Evolutionary conservation across 2,888 invertebrate species (phyloP).

Genomic region (Lithophane semibrunnea): DNA sequence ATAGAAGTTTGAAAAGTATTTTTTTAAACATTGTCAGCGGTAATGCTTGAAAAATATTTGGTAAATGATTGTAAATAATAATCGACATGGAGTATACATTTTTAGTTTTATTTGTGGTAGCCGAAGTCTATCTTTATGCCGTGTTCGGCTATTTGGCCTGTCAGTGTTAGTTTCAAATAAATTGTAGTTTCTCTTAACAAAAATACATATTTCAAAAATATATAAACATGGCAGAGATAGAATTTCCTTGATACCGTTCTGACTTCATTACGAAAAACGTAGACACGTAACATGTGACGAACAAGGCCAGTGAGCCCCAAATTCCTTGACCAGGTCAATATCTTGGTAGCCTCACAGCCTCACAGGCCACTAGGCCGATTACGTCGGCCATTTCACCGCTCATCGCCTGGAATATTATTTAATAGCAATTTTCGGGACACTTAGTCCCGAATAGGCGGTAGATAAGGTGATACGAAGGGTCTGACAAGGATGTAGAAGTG

Average conservation of each 20-base stretch:
- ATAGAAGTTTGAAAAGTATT: too few relatives aligned
- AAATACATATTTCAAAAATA: too few relatives aligned
- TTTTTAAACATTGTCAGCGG: too few relatives aligned
- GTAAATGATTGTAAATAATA: too few relatives aligned
- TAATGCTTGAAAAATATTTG: too few relatives aligned
- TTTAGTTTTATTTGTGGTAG: too few relatives aligned
- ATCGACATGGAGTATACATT: too few relatives aligned
- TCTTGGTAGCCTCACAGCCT: slow-evolving; percentile 28
- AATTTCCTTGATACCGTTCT: not conserved
- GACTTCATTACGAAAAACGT: slow-evolving; percentile 19
- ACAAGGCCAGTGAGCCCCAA: slow-evolving; percentile 14
- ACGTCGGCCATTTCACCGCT: slow-evolving; percentile 51
- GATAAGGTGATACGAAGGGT: slow-evolving; percentile 60
- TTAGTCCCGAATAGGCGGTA: slow-evolving; percentile 69
- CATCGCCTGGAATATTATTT: slow-evolving; percentile 74
- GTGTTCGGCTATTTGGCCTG: too few relatives aligned
- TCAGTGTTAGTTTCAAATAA: too few relatives aligned
- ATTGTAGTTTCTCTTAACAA: too few relatives aligned
- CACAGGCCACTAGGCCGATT: slow-evolving; percentile 52
- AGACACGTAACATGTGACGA: slow-evolving; percentile 4
- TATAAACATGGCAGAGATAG: too few relatives aligned
- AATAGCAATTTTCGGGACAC: slow-evolving; percentile 75
- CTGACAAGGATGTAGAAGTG: slow-evolving; percentile 10
- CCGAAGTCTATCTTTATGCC: too few relatives aligned
- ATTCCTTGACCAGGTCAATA: slow-evolving; percentile 44